Base-by-base conservation (phyloP, 1,140 invertebrate species). In the Glossosoma conforme region DNA sequence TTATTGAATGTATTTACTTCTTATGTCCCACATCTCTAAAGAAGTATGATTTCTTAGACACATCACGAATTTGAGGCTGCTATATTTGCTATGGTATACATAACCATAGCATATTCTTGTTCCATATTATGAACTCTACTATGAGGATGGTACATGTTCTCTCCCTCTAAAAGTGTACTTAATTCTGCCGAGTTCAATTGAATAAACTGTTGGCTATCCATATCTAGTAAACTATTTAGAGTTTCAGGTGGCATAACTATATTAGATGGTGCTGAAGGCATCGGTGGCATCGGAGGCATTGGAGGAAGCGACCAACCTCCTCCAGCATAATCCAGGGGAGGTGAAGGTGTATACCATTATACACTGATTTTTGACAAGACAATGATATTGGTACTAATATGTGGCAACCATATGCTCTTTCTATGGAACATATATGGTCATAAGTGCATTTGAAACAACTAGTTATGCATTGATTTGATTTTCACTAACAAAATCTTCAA, bases 171-270 rank as follows among this genome's bases (percentile, higher is more conserved):
- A 55, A 44, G 53, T 28, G 18, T n/a, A n/a, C n/a, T 42, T 10
- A 60, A 61, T 49, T 75, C 74, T 33, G 64, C 65, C 6, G 72
- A 70, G 52, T 74, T 68, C 17, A 75, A 61, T 32, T 67, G 66
- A 10, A 67, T 69, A 37, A 75, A 52, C 47, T 76, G 68, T 35
- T 71, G 71, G 50, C 65, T 75, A 52, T 75, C 74, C 57, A 74
- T 66, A 59, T 69, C 68, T 5, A 72, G 47, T 19, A 74, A 54
- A 41, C 65, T 55, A 36, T 36, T 54, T 22, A 51, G 38, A 0
- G 47, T 51, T 2, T 46, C 47, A 6, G 40, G 19, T 30, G 25
- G 22, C 10, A 14, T 1, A 14, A 8, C 6, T 9, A 18, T 6
- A 20, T 41, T n/a, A 11, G 38, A 10, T 41, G 33, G 20, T 11